Evolutionary conservation across 2,888 invertebrate species (phyloP), one percentile per base, ranked within the genome.

Genomic region (Leptinotarsa peninsularis): DNA sequence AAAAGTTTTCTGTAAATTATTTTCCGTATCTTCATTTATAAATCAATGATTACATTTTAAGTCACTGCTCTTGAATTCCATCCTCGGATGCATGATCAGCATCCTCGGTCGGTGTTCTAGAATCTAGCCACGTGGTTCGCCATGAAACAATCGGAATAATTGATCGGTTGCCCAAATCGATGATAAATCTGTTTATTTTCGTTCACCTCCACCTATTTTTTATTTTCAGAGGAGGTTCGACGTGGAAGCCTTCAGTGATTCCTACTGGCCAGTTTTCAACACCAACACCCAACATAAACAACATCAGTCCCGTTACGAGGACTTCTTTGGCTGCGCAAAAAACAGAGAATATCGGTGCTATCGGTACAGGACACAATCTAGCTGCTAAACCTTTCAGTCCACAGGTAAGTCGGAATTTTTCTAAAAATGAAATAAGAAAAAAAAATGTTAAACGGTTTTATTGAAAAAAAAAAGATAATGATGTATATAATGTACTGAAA

Each of bases 211-310:
- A 76, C 76, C 67, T 73, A 63, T 76, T 66, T 66, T 49, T 72
- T 73, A 70, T 74, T 82, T 80, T 75, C 84, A 97, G 97, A 87
- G 96, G 97, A 78, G 96, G 95, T 71, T 92, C 93, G 83, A 95
- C 96, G 82, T 98, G 98, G 98, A 94, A 95, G 83, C 98, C 98
- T 63, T 89, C 93, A 81, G 96, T 98, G 76, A 94, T 95, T 33
- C 95, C 97, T 72, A 93, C 95, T 70, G 94, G 96, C 80, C 91
- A 91, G 82, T 74, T 76, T 77, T 93, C 94, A 56, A 90, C 93
- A 82, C 90, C 91, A 79, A 86, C 89, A 76, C 91, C 93, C 15
- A 89, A 90, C 75, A 88, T 90, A n/a, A 88, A 90, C 81, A 91
- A 91, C 74, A 90, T 93, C 63, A 89, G 91, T 58, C 93, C 95